Percentiles rank a stretch among this genome's conserved stretches.
Conservation (phyloP, 2,888 invertebrate genomes). For the Hydraecia micacea region DNA sequence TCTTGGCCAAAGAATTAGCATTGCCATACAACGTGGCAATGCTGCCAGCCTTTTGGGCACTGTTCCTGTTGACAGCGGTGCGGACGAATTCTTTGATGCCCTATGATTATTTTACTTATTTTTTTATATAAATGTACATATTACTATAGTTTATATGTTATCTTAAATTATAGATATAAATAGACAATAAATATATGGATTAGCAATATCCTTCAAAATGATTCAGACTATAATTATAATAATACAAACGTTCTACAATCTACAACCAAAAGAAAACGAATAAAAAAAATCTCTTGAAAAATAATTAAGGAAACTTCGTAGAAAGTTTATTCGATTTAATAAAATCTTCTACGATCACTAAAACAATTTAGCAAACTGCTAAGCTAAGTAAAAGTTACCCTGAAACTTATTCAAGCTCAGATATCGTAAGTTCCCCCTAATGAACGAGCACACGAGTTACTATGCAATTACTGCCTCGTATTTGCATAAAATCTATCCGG, state of each 20-base stretch:
- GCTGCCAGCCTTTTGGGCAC: no score
- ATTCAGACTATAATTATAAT: no score
- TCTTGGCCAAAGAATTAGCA: no score
- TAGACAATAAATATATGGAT: no score
- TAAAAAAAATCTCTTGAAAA: background rate
- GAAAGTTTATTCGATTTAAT: constrained; percentile 41
- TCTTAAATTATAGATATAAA: no score
- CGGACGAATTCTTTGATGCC: no score
- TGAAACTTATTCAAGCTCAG: constrained; percentile 69
- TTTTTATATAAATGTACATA: no score
- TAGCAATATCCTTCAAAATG: no score
- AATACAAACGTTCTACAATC: background rate
- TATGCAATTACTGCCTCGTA: constrained; percentile 76
- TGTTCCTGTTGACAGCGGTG: no score
- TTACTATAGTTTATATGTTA: no score
- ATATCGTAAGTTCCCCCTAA: constrained; percentile 72
- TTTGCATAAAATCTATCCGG: constrained; percentile 79
- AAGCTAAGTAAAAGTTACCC: constrained; percentile 47
- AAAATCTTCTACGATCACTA: constrained; percentile 42
- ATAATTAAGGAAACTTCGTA: background rate
- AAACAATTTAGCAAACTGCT: constrained; percentile 60
- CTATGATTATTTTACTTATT: no score
- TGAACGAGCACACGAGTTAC: constrained; percentile 80
- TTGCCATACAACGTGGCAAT: no score
- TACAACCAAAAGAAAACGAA: background rate